Evolutionary conservation across 2,797 vertebrate genomes (phyloP), one percentile per base, ranked within the genome.

Genomic region (Crypturellus tataupa): DNA sequence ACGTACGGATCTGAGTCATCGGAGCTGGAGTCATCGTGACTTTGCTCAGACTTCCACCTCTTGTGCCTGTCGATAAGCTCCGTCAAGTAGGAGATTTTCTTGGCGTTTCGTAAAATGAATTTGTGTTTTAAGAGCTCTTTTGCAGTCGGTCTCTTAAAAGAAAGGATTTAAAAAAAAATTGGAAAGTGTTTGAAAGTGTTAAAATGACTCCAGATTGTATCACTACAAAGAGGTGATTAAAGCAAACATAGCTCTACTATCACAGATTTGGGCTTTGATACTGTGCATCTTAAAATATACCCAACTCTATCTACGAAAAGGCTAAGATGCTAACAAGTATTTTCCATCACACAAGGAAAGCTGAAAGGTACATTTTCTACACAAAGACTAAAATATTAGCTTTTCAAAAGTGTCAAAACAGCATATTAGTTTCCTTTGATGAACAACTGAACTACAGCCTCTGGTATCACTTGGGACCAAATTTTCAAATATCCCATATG

Each of bases 111-210:
- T 42, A 99, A 97, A 35, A 99, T 99, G 88, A 99, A 98, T 96
- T 99, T 99, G 98, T 99, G 99, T 98, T 99, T 99, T 97, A 99
- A 90, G 93, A 99, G 98, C 95, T 99, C 99, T 98, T 99, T 99
- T 96, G 99, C 99, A 11, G 99, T 99, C 29, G 99, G 99, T 97
- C 99, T 99, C 99, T 99, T 84, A 10, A 93, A 97, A 56, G 78
- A 85, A 33, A 20, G 10, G 33, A 33, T 6, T n/a, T n/a, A n/a
- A n/a, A n/a, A n/a, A n/a, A n/a, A n/a, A n/a, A n/a, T n/a, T 87
- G 82, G 65, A 87, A 33, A 39, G 37, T 39, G 37, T 39, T 87
- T 85, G 65, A 87, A 33, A 71, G 35, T n/a, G 10, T 46, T 91
- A 55, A 67, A 73, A 16, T 80, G 51, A 94, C 53, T 92, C 44